These are phyloP conservation scores for Heliconius nattereri DNA, from an alignment of 1,140 invertebrate genomes.

Conservation along the genomic window DNA sequence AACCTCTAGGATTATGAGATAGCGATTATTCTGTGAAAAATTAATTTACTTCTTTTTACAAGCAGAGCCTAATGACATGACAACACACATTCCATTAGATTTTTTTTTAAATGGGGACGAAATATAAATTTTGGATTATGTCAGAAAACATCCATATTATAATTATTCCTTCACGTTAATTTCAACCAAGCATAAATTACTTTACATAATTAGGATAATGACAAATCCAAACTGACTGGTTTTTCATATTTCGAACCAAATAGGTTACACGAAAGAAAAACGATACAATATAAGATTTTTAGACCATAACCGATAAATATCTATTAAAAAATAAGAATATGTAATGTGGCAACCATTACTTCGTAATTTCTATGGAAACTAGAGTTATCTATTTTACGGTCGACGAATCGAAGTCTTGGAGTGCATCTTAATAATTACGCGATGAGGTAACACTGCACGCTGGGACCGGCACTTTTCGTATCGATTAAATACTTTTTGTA, in stretches of 20 bases:
- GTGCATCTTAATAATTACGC: constrained; percentile 42
- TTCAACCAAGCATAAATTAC: background rate
- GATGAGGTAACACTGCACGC: constrained; percentile 24
- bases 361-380: constrained; percentile 39
- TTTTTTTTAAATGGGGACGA: no score
- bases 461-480: background rate
- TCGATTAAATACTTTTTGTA: background rate
- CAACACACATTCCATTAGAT: no score
- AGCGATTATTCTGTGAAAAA: background rate
- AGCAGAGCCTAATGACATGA: no score
- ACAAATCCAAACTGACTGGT: background rate
- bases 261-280: background rate
- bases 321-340: constrained; percentile 32
- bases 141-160: no score
- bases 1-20: constrained; percentile 25
- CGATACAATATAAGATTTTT: constrained; percentile 27
- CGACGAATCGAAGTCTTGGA: constrained; percentile 30
- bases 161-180: no score
- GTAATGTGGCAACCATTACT: constrained; percentile 26
- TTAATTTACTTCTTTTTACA: background rate
- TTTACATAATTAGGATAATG: background rate
- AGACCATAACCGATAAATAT: constrained; percentile 43
- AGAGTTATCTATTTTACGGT: constrained; percentile 42
- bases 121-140: no score
- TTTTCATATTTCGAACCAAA: background rate